Evolutionary conservation across 2,888 invertebrate genomes (phyloP), one percentile per base, ranked within the genome.

Genomic region (Chrysolina americana): DNA sequence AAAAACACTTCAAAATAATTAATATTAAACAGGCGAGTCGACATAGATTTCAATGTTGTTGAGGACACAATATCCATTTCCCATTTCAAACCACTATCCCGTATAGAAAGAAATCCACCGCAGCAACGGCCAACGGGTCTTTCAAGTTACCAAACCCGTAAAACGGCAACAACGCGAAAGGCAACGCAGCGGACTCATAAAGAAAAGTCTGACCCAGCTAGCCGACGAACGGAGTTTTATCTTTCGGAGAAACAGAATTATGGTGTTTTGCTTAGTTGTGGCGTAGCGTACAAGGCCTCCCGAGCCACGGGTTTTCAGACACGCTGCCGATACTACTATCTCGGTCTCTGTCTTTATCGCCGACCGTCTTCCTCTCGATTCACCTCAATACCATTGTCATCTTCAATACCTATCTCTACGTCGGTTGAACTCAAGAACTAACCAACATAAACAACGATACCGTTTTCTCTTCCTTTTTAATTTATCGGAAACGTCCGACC

Each of bases 121-220:
- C 53, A 53, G 19, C 19, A 19, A 10, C 13, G 21, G 19, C 53
- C 53, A 53, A 53, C 53, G 53, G 53, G 21, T 53, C 53, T 36
- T 36, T 36, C 36, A 19, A 53, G 21, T 53, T 19, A 53, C 11
- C n/a, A 50, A n/a, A 50, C 41, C 23, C 17, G 44, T 15, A 53
- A 41, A 17, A 36, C 68, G 66, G 65, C 71, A 66, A 71, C 64
- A 44, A 23, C 48, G 65, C 13, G n/a, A 23, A 71, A 64, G 75
- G 75, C 72, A 68, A 75, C 70, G 70, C 62, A 19, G 72, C 36
- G 44, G 41, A 50, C 66, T 50, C 70, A 65, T 19, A 68, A 69
- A 65, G 69, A 65, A 73, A 70, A 65, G 65, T 66, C 64, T 74
- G 74, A 74, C 74, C 74, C 66, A 74, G 74, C 74, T 74, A 70